Evolutionary conservation across 1,140 invertebrate species (phyloP), one percentile per base, ranked within the genome.

Genomic region (Stegodyphus mimosarum): DNA sequence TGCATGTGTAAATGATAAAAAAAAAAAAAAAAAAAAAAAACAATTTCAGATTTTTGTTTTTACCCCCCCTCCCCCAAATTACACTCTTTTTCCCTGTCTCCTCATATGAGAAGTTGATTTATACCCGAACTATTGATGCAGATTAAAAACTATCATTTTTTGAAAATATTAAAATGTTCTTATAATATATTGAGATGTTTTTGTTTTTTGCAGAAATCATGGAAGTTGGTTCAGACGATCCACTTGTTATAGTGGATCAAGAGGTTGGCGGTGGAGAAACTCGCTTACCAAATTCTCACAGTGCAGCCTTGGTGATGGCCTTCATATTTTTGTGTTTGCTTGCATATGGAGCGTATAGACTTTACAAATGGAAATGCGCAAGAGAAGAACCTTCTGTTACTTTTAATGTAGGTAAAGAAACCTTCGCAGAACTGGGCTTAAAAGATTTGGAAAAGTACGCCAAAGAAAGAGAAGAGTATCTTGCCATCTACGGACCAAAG

Each of bases 401-500:
- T 11, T 72, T 76, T 2, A 69, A 55, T 13, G 11, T 75, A 51
- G 73, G 73, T 18, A n/a, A 4, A 5, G 64, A 10, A 2, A n/a
- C 50, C 1, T 10, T 48, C 6, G 33, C 64, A 13, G 15, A 9
- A 2, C 7, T 10, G 11, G 78, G 33, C 33, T 6, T 18, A 6
- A 17, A 79, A 53, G 79, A 70, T 6, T 18, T 76, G 33, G 72
- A 84, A 48, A 51, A 75, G 3, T 55, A 84, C 9, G 69, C 69
- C 10, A 55, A 51, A 50, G 63, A 75, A 50, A 49, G 52, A 6
- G 51, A 75, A 15, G 73, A 66, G 2, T 84, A 84, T 13, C 17
- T 75, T 6, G 81, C 81, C 33, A 84, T 84, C 53, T 84, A 11
- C 10, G 81, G 81, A 60, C 63, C 81, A 3, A 84, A 75, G 15